A percentile compares a stretch with the other conserved stretches of the same genome.
These are phyloP conservation scores for Xylocampa areola DNA, from an alignment of 2,888 invertebrate genomes.

Conservation along the genomic window DNA sequence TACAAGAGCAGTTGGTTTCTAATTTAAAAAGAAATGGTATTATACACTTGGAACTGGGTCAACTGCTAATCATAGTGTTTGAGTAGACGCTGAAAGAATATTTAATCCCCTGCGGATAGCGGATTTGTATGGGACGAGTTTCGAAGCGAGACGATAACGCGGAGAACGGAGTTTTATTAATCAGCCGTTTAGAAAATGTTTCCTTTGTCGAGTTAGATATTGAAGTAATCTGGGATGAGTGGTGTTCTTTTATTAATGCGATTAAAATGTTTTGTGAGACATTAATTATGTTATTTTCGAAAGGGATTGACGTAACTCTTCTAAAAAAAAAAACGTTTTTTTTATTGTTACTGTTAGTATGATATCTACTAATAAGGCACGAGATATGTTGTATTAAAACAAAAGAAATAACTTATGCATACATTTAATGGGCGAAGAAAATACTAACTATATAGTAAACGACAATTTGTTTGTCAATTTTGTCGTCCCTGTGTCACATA, in stretches of 20 bases:
- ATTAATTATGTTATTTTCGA: not conserved
- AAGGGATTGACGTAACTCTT: too few species aligned
- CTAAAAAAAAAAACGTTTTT: too few species aligned
- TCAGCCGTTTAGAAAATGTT: constrained; percentile 48
- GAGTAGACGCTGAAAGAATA: constrained; percentile 52
- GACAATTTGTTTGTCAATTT: not conserved
- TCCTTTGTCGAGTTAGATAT: constrained; percentile 31
- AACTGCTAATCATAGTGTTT: constrained; percentile 54
- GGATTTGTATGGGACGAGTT: constrained; percentile 51
- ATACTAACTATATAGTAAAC: too few species aligned
- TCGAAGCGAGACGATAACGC: constrained; percentile 19
- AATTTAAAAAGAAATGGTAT: constrained; percentile 43
- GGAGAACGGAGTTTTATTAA: constrained; percentile 27
- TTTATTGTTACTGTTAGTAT: too few species aligned
- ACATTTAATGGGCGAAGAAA: too few species aligned
- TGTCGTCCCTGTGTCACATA: not conserved
- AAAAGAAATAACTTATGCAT: too few species aligned
- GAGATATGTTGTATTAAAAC: too few species aligned
- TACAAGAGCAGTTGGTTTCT: constrained; percentile 23
- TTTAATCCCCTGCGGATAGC: constrained; percentile 45
- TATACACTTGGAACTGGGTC: constrained; percentile 50
- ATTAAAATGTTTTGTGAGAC: not conserved
- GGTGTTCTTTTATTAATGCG: constrained; percentile 7
- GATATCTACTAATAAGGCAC: too few species aligned
- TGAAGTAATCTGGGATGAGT: constrained; percentile 32